Evolutionary conservation across 2,888 invertebrate genomes (phyloP), one percentile per base, ranked within the genome.

Genomic region (Troides oblongomaculatus): DNA sequence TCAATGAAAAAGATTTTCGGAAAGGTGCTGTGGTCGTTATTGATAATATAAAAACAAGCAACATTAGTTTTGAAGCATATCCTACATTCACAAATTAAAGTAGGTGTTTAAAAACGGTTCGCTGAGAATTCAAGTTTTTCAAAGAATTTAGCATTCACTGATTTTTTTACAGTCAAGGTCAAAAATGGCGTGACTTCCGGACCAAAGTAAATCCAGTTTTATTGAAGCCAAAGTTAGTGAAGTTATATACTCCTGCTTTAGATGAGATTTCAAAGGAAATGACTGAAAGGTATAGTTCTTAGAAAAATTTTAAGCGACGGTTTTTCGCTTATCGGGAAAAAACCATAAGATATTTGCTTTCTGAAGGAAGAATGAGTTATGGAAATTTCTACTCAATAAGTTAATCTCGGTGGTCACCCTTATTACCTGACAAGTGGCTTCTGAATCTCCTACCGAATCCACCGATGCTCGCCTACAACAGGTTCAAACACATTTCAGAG

Each of bases 131-230:
- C 1, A 10, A 7, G 39, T 39, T 39, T 39, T 7, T 39, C 8
- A 39, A 39, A 10, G 7, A 10, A 1, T 39, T 39, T 10, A 8
- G 14, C 14, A 14, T 12, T 14, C 0, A 46, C 46, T 12, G 30
- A 62, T 39, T 17, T 62, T 21, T 66, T 71, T 83, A 36, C 75
- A 94, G 94, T 3, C 94, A 95, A 83, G 96, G 95, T 0, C 90
- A 93, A 18, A 89, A 94, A 74, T 96, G 96, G 96, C 93, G 94
- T 58, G 90, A 94, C 66, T 93, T 96, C 74, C 91, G 96, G 23
- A 93, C 94, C 0, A 94, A 94, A 71, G 95, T 95, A 0, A 95
- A 96, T 82, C 95, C 95, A 65, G 92, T 95, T 53, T 86, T 96
- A 82, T 84, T 96, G 82, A 93, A 95, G 76, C 94, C 95, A 0